Evolutionary conservation across 2,888 invertebrate genomes (phyloP).

Genomic region (Dichetophora obliterata): DNA sequence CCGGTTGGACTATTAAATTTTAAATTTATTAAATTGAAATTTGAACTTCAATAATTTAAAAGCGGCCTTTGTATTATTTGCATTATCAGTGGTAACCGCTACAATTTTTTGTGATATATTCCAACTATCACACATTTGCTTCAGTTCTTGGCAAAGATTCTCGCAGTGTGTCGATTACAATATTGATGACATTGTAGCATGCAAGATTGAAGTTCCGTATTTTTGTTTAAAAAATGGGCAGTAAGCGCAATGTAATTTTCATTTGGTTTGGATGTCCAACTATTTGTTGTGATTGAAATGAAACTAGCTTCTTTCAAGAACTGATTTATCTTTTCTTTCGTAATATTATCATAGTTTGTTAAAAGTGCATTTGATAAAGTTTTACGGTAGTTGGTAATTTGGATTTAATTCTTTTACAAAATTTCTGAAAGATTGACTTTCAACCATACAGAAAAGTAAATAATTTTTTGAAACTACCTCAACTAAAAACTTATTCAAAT

Average conservation of each 20-base stretch:
- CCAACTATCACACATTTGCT: not conserved
- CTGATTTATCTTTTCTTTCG: too few relatives aligned
- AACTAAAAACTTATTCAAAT: too few relatives aligned
- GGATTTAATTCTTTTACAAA: too few relatives aligned
- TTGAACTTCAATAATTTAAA: not conserved
- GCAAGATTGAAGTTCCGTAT: not conserved
- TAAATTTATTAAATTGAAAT: not conserved
- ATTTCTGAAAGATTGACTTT: too few relatives aligned
- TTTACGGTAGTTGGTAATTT: too few relatives aligned
- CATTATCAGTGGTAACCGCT: not conserved
- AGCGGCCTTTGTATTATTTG: not conserved
- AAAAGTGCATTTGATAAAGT: too few relatives aligned
- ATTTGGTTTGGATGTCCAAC: not conserved
- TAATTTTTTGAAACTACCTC: too few relatives aligned
- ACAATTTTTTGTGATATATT: not conserved
- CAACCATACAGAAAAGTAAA: too few relatives aligned
- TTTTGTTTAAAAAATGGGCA: too few relatives aligned
- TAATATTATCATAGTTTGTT: too few relatives aligned
- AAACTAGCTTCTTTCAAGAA: too few relatives aligned
- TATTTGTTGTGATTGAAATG: too few relatives aligned
- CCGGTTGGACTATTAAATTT: not conserved
- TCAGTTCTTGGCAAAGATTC: not conserved
- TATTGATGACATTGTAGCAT: not conserved
- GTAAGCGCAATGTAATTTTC: not conserved
- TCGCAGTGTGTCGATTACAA: not conserved